Base-by-base conservation (phyloP, 1,140 invertebrate genomes). In the Aphidius gifuensis region DNA sequence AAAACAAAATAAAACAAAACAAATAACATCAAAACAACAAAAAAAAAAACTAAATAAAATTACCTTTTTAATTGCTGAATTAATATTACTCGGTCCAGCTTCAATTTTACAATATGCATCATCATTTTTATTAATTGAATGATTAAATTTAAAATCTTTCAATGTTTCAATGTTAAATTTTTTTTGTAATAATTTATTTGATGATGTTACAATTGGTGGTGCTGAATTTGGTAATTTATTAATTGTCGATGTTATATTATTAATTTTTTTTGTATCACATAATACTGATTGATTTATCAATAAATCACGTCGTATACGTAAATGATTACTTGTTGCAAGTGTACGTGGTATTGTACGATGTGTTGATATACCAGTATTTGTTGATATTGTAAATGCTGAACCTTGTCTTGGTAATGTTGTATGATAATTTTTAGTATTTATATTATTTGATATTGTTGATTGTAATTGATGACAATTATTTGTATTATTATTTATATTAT, bases 321-420 rank as follows among this genome's bases (percentile, higher is more conserved):
- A 65, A 44, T 7, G 7, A 44, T 44, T 44, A 60, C 76, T 80
- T 4, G 79, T 80, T 2, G 76, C 76, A 32, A 81, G 55, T 54
- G 74, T 83, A 47, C 81, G 74, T 23, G 83, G 82, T 46, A 84
- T 83, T 3, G 83, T 83, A 21, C 83, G 76, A 67, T 83, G 83
- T 2, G 73, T 68, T 5, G 69, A 69, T 9, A 72, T 62, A 47
- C 61, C 71, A 0, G 78, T 71, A 68, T 73, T 80, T 5, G 79
- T 71, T 6, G 78, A 80, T 70, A 80, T 80, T 5, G 79, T 80
- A 45, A 79, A 80, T 2, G 78, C 77, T 21, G 72, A 75, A 21
- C 68, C 71, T 62, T 74, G 74, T 9, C 74, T 68, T n/a, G 77
- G 73, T 43, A 79, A 66, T 1, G 75, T 74, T 5, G 77, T 76